Percentiles rank a stretch among this genome's conserved stretches.
phyloP scores from a whole-genome alignment of 2,888 invertebrate genomes.

The Drosophila cognata region DNA sequence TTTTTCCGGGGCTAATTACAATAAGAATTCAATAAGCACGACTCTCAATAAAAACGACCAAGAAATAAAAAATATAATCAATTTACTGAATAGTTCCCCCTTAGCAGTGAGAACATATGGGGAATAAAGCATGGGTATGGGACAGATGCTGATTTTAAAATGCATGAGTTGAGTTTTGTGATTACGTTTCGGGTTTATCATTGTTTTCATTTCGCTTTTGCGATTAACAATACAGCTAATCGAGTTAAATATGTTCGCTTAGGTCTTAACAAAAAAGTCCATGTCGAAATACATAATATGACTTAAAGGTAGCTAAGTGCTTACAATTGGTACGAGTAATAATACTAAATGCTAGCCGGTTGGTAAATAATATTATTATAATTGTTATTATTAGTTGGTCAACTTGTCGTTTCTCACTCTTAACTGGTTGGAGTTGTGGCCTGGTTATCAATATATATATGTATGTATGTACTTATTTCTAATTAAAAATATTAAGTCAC shows the following conservation, averaged over 20 bases:
- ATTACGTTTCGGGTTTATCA: conserved; percentile 16
- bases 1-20: background rate
- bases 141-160: conserved; percentile 18
- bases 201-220: conserved; percentile 21
- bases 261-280: conserved; percentile 56
- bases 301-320: conserved; percentile 58
- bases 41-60: background rate
- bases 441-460: conserved; percentile 14
- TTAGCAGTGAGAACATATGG: background rate
- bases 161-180: conserved; percentile 27
- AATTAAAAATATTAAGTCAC: conserved; percentile 73
- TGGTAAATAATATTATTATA: conserved; percentile 18
- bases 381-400: conserved; percentile 6
- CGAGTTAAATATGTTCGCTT: conserved; percentile 26
- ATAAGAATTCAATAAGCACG: background rate
- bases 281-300: conserved; percentile 40
- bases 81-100: background rate
- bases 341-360: conserved; percentile 60
- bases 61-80: background rate
- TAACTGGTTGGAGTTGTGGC: conserved; percentile 30
- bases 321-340: conserved; percentile 47
- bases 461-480: conserved; percentile 40
- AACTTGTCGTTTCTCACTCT: conserved; percentile 48
- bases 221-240: conserved; percentile 16
- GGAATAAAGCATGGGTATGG: background rate